Evolutionary conservation across 2,797 vertebrate genomes (phyloP), one percentile per base, ranked within the genome.

Genomic region (Bradypodion pumilum): DNA sequence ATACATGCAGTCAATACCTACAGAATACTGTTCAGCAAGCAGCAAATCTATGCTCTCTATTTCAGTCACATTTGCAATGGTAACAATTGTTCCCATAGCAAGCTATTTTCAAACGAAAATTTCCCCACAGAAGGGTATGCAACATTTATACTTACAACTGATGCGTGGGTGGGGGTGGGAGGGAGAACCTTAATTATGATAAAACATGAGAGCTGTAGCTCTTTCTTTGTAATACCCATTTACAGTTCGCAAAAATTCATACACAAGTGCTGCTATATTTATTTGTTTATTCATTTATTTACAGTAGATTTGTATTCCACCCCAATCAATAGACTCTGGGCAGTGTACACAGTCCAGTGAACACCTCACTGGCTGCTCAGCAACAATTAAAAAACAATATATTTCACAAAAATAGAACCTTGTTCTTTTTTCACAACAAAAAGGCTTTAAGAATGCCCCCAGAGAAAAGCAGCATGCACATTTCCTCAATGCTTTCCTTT

Each of bases 101-200:
- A 83, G 59, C 63, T 68, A 68, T 16, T 40, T 32, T 32, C 35
- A 77, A 69, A 59, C 35, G 77, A 44, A 83, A 35, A 12, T 35
- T 83, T 27, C 62, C 40, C 27, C 21, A 12, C 32, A 83, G 29
- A 60, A 44, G 32, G 42, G n/a, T 37, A 40, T 76, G 49, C 4
- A 76, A 35, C 74, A 72, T 78, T 84, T 72, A 68, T n/a, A 70
- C 23, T 68, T 70, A 49, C 60, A 16, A n/a, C n/a, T n/a, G n/a
- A n/a, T n/a, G n/a, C n/a, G n/a, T n/a, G n/a, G n/a, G n/a, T n/a
- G 77, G 5, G 21, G 21, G 59, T 40, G 15, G 27, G 23, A 35
- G n/a, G 25, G 23, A 46, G 49, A 49, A 5, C 2, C 23, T 46
- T 63, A 8, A 12, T 78, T 62, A 72, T 60, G 60, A 42, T 62